Base-by-base conservation (phyloP, 30 jellyfish, hydroid and myxozoan genomes). In the Cassiopea andromeda region DNA sequence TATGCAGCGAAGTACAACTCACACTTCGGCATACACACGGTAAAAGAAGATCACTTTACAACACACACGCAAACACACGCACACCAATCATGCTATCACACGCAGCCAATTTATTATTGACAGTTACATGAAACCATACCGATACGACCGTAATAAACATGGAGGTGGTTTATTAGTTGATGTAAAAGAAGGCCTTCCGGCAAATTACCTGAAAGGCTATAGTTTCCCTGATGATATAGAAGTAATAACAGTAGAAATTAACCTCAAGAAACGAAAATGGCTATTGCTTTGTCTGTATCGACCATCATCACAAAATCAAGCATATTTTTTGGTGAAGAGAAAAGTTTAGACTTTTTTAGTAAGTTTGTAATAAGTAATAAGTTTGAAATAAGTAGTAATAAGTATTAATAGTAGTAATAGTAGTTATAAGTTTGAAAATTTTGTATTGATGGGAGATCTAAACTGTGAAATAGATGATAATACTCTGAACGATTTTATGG, bases 271-370 rank as follows among this genome's bases (percentile, higher is more conserved):
- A 0, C 7, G 0, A 0, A 68, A 6, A 68, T 68, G 44, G 77
- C 77, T n/a, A 7, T 68, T 10, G n/a, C 0, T 17, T 17, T 68
- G 9, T 14, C 44, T 68, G 0, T 1, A 68, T 43, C 77, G 77
- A 17, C 17, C 77, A 17, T 1, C 77, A 6, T 14, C 77, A 17
- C 77, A 68, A 14, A 6, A 0, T 0, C 7, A 68, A 68, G 47
- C 47, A 68, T 68, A 68, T 68, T 68, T 14, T 68, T 68, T 43
- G 47, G 47, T 17, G 77, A 68, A 68, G 77, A 43, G 77, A 68
- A 68, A 68, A 6, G 47, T 8, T 5, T 68, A 68, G 77, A 68
- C 47, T 5, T 17, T 43, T 68, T 68, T 43, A 68, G 77, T 3
- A 54, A 27, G 38, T 27, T 27, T 27, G 38, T 27, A 27, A 27